These are phyloP conservation scores for Coelopa pilipes DNA, from an alignment of 2,888 invertebrate species.

Conservation along the genomic window DNA sequence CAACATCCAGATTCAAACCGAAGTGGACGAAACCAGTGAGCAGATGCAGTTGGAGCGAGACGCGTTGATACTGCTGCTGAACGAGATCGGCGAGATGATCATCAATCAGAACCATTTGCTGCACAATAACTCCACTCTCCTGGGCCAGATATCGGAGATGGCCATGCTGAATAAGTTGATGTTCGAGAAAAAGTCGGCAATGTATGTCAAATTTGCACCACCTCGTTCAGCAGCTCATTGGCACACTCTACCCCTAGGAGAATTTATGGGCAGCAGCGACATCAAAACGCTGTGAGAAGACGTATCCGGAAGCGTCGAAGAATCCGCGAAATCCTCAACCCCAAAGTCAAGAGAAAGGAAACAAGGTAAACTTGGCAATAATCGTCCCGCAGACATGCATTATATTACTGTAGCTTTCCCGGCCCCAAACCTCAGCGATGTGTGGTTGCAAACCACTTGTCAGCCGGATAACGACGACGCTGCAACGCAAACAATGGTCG, in stretches of 20 bases:
- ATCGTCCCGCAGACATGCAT: not conserved
- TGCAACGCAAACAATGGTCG: constrained; percentile 12
- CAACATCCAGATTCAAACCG: constrained; percentile 13
- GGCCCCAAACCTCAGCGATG: not conserved
- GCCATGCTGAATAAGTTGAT: constrained; percentile 31
- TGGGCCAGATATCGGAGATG: constrained; percentile 44
- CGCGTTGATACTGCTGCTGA: constrained; percentile 44
- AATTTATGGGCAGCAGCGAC: too few species aligned
- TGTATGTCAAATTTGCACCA: constrained; percentile 6
- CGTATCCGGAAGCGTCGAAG: not conserved
- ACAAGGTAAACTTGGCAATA: not conserved
- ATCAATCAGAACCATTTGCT: constrained; percentile 46
- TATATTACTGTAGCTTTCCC: not conserved
- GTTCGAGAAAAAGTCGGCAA: not conserved
- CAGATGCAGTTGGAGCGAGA: constrained; percentile 36
- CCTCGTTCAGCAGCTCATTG: too few species aligned
- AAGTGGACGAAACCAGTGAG: not conserved
- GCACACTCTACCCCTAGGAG: too few species aligned
- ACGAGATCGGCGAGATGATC: constrained; percentile 48
- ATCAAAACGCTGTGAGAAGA: not conserved
- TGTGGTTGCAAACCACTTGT: constrained; percentile 6
- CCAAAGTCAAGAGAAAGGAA: not conserved
- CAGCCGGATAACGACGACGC: not conserved
- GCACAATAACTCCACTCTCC: constrained; percentile 42
- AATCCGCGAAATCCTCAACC: not conserved